A percentile compares a stretch with the other conserved stretches of the same genome.
Evolutionary conservation across 2,113 vertebrate genomes (phyloP).

Genomic region (Antigone vipio): DNA sequence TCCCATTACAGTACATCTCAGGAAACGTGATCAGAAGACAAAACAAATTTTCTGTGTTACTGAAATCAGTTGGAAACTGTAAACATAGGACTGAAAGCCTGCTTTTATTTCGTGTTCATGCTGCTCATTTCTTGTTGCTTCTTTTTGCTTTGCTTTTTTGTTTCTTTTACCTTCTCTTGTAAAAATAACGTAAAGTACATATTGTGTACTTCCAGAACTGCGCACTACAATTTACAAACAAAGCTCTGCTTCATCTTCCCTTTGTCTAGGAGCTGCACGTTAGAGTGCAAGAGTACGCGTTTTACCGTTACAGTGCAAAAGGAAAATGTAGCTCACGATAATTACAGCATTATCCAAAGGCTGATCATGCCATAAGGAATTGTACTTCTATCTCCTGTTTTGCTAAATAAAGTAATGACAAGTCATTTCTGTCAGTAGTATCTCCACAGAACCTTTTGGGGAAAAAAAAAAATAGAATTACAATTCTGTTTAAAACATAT

Average conservation of each 20-base stretch:
- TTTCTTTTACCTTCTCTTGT: not conserved
- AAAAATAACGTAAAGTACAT: not conserved
- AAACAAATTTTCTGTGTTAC: not conserved
- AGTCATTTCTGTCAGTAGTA: not conserved
- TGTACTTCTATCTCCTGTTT: not conserved
- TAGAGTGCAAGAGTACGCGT: not conserved
- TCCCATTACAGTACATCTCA: not conserved
- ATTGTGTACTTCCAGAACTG: accelerated
- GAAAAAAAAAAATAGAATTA: not conserved
- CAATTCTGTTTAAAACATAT: not conserved
- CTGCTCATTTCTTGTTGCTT: not conserved
- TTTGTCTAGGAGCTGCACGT: not conserved
- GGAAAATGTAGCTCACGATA: not conserved
- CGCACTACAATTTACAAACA: not conserved
- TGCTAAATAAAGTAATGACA: not conserved
- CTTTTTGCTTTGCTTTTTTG: not conserved
- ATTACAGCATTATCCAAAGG: not conserved
- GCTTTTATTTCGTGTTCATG: not conserved
- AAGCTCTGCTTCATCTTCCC: not conserved
- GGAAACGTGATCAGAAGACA: not conserved
- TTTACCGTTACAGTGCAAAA: not conserved
- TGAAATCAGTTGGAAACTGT: not conserved
- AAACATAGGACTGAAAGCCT: not conserved
- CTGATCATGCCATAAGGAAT: not conserved
- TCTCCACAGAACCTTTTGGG: not conserved